Evolutionary conservation across 2,888 invertebrate species (phyloP), one percentile per base, ranked within the genome.

Genomic region (Melangyna quadrimaculata): DNA sequence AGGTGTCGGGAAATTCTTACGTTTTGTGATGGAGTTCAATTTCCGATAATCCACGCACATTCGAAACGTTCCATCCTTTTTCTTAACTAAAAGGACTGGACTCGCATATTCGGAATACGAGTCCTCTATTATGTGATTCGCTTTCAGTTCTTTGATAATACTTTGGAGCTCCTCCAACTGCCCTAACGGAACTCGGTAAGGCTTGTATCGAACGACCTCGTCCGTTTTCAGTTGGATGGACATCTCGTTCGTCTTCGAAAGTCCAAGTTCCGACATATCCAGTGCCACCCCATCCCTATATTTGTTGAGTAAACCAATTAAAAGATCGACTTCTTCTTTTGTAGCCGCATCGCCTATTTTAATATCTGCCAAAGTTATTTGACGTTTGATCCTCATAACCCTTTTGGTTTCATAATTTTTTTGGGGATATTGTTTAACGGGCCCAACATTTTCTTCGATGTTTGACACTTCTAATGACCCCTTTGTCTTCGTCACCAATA

Each of bases 251-350:
- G 70, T 55, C 37, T 69, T 69, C 17, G 53, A 53, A 22, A 53
- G 37, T 27, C 37, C 69, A 5, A 53, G 40, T 51, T 53, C 37
- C 10, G 69, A 27, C 53, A 69, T 27, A n/a, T n/a, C n/a, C n/a
- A n/a, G n/a, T n/a, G n/a, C n/a, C n/a, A n/a, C n/a, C n/a, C n/a
- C 53, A 27, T 70, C 53, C 17, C 69, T 55, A 5, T 70, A 70
- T 27, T 55, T 53, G 27, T 70, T 70, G 1, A 70, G 29, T 19
- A 55, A 27, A 9, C 1, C 29, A n/a, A 40, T 24, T 40, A 70
- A 12, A 1, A 5, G 24, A 5, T 53, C 37, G 1, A 69, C 5
- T 40, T 55, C 53, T 17, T 40, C 27, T 19, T 53, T 53, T n/a
- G 40, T 55, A 40, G 51, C 40, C 3, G 27, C 53, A 3, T 70